Conservation (phyloP, 2,797 vertebrate genomes). For the Gymnocypris eckloni region DNA sequence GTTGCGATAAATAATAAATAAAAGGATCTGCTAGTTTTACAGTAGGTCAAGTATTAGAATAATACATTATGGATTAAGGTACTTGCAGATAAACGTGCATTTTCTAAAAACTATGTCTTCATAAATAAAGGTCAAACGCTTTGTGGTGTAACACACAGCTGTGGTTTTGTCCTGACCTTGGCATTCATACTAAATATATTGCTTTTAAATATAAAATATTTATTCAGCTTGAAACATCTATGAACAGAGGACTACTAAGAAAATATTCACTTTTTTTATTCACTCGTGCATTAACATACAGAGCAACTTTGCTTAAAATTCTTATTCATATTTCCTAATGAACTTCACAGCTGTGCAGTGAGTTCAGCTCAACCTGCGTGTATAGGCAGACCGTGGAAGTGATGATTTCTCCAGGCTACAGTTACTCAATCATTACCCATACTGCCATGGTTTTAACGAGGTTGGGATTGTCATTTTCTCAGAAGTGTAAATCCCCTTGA, state of each 20-base stretch:
- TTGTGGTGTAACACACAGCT: conserved; percentile 2
- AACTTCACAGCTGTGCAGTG: conserved; percentile 22
- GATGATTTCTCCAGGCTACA: conserved; percentile 49
- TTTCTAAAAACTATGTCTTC: background rate
- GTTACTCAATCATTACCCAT: conserved; percentile 50
- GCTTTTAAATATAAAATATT: conserved; percentile 4
- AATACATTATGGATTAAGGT: conserved; percentile 1
- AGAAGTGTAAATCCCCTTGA: conserved; percentile 45
- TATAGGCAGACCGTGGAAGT: conserved; percentile 19
- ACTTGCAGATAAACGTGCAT: background rate
- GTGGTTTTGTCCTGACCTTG: background rate
- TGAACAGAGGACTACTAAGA: background rate
- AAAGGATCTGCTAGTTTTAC: background rate
- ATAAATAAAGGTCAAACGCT: background rate
- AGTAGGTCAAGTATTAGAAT: background rate
- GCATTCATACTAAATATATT: conserved; percentile 1
- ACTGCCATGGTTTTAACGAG: conserved; percentile 35
- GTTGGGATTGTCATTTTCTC: conserved; percentile 46
- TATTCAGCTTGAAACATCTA: background rate
- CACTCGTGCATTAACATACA: background rate
- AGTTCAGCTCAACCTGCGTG: conserved; percentile 15
- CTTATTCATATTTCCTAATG: background rate
- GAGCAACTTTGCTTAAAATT: background rate
- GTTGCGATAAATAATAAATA: background rate
- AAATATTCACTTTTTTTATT: background rate